These are phyloP conservation scores for Chelonus insularis DNA, from an alignment of 1,140 invertebrate genomes.

Conservation along the genomic window DNA sequence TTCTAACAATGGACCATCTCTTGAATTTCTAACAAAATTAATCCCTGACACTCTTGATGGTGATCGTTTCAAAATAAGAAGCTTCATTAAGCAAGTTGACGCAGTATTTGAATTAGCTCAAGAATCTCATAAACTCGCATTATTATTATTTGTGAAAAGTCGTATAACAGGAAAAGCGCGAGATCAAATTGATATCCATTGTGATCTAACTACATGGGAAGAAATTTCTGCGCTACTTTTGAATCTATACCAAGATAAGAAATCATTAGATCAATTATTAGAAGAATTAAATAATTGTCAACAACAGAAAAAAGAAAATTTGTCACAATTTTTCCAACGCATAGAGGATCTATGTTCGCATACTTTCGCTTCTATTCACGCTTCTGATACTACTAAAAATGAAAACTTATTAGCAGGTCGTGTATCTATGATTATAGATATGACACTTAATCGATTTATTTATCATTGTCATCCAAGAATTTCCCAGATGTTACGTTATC, in stretches of 20 bases:
- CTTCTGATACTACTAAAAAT: no score
- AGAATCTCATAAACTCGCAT: conserved; percentile 5
- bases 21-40: no score
- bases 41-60: no score
- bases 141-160: conserved; percentile 28
- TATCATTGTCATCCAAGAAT: conserved; percentile 15
- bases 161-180: conserved; percentile 21
- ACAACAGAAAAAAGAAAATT: conserved; percentile 19
- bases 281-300: conserved; percentile 24
- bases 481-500: conserved; percentile 17
- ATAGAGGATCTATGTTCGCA: no score
- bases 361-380: no score
- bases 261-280: conserved; percentile 24
- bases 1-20: no score
- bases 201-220: conserved; percentile 24
- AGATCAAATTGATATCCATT: conserved; percentile 29
- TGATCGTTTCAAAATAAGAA: no score
- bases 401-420: not conserved
- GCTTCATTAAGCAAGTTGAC: not conserved
- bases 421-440: not conserved
- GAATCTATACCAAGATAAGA: conserved; percentile 28
- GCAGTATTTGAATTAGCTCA: conserved; percentile 21
- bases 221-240: conserved; percentile 27
- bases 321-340: conserved; percentile 20
- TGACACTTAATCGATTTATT: conserved; percentile 13